A percentile compares a stretch with the other conserved stretches of the same genome.
These are phyloP conservation scores for Turnix velox DNA, from an alignment of 2,113 vertebrate species.

Conservation along the genomic window DNA sequence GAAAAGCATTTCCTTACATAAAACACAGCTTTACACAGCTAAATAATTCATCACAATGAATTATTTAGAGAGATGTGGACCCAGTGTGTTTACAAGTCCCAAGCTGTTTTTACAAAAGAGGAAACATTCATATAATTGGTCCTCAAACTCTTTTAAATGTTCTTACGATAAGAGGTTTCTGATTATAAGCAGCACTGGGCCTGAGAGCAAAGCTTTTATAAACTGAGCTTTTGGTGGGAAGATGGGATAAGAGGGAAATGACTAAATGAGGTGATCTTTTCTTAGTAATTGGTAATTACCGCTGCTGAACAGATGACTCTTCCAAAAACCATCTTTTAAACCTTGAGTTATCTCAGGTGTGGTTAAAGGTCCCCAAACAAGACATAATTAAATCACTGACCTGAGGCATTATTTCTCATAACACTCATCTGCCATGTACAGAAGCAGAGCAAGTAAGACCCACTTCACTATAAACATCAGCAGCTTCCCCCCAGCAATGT, in stretches of 20 bases:
- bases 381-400: neutral
- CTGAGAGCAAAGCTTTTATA: neutral
- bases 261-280: conserved; percentile 1
- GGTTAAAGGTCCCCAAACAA: neutral
- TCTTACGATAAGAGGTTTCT: neutral
- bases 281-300: neutral
- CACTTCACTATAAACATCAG: neutral
- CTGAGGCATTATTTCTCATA: neutral
- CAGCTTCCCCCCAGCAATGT: rapidly evolving
- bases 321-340: neutral
- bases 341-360: neutral
- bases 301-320: neutral
- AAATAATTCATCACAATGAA: conserved; percentile 53
- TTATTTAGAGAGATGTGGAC: conserved; percentile 30
- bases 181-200: neutral
- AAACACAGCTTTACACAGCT: conserved; percentile 9
- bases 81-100: conserved; percentile 32
- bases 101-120: conserved; percentile 50
- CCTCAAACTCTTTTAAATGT: neutral
- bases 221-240: neutral
- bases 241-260: neutral
- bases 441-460: neutral
- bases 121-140: conserved; percentile 16
- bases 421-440: neutral
- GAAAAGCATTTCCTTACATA: neutral